phyloP scores from a whole-genome alignment of 2,888 invertebrate species.

The Apamea anceps region DNA sequence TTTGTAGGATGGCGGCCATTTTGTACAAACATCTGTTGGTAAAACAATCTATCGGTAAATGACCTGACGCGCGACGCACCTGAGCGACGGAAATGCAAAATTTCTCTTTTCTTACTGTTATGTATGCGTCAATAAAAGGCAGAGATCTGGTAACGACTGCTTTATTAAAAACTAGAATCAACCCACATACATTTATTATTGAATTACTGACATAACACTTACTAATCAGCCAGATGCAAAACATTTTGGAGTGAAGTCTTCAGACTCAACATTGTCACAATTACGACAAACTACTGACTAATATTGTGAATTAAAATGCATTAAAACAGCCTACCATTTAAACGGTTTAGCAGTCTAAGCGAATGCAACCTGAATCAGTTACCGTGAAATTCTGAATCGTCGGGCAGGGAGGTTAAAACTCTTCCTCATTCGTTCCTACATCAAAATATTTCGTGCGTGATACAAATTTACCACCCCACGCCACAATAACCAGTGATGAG shows the following conservation, averaged over 20 bases:
- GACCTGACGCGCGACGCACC: too few relatives aligned
- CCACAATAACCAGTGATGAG: slow-evolving; percentile 45
- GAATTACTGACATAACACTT: too few relatives aligned
- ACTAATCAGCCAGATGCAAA: not conserved
- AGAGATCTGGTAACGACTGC: too few relatives aligned
- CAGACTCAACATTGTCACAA: not conserved
- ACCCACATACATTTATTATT: too few relatives aligned
- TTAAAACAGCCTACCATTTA: slow-evolving; percentile 9
- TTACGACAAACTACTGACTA: not conserved
- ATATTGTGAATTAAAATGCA: slow-evolving; percentile 21
- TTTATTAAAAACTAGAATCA: too few relatives aligned
- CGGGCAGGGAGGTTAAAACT: not conserved
- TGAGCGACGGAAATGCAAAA: not conserved
- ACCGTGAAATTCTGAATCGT: not conserved
- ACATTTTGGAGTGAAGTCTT: not conserved
- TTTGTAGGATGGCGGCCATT: not conserved
- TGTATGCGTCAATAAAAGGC: too few relatives aligned
- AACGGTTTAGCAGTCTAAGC: slow-evolving; percentile 2
- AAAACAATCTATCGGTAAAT: not conserved
- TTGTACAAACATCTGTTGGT: not conserved
- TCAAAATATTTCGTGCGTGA: slow-evolving; percentile 26
- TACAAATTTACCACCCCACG: slow-evolving; percentile 17
- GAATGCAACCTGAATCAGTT: not conserved
- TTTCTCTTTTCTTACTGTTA: not conserved
- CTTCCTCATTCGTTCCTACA: not conserved